phyloP scores from a whole-genome alignment of 2,113 vertebrate genomes.

The Pseudonaja textilis region DNA sequence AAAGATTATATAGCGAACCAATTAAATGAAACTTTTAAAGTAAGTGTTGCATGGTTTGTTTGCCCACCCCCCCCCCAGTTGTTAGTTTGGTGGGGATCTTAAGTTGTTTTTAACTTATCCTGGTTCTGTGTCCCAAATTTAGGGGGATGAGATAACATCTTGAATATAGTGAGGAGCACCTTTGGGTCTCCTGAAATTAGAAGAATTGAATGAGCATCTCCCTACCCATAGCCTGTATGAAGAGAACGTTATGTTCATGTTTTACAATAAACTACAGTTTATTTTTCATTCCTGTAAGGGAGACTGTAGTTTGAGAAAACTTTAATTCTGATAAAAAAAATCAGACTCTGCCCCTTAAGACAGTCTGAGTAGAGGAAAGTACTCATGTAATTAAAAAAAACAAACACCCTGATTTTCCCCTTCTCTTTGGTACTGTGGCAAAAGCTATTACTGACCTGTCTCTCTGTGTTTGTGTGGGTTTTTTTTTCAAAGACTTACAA shows the following conservation, averaged over 20 bases:
- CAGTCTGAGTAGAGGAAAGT: not conserved
- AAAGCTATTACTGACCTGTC: not conserved
- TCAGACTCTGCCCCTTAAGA: too few relatives aligned
- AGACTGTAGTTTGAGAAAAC: not conserved
- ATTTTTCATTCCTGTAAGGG: not conserved
- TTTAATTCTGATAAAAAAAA: not conserved
- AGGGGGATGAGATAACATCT: not conserved
- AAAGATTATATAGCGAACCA: not conserved
- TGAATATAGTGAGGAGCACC: not conserved
- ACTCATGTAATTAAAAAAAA: not conserved
- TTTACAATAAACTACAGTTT: not conserved
- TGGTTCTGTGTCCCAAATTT: not conserved
- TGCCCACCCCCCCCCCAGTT: rapidly evolving
- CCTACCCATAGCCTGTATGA: not conserved
- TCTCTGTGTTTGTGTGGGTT: conserved; percentile 46
- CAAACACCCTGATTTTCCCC: not conserved
- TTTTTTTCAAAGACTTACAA: conserved; percentile 85
- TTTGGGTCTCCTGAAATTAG: not conserved
- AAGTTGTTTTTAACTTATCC: not conserved
- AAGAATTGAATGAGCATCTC: not conserved
- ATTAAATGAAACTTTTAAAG: not conserved
- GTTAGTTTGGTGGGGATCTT: not conserved
- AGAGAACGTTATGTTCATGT: not conserved
- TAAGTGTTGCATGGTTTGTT: not conserved
- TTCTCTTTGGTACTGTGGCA: not conserved